Percentiles rank a stretch among this genome's conserved stretches.
These are phyloP conservation scores for Actinostola sp. DNA, from an alignment of 92 coral and sea anemone genomes.

Conservation along the genomic window DNA sequence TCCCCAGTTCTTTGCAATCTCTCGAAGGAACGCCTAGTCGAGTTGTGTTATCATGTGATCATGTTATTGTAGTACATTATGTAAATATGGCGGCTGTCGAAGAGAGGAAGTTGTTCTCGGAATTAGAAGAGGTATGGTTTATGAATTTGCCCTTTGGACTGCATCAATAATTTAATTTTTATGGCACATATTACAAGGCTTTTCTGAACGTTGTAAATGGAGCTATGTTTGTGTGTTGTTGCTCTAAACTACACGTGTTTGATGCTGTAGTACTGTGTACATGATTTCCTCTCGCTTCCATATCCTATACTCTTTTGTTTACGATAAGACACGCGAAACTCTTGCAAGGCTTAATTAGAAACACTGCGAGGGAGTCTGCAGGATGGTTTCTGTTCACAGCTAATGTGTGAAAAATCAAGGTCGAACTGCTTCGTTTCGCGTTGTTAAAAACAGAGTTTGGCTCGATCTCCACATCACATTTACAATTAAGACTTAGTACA, in stretches of 20 bases:
- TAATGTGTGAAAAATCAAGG: background rate
- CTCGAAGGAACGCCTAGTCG: constrained; percentile 21
- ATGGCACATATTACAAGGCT: background rate
- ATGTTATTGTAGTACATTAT: background rate
- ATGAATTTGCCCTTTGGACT: constrained; percentile 10
- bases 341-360: too few species aligned
- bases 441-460: background rate
- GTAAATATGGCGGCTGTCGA: constrained; percentile 49
- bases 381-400: background rate
- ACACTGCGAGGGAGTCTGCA: background rate
- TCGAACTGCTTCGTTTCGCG: background rate
- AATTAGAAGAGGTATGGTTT: constrained; percentile 21
- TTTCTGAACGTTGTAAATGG: background rate
- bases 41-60: constrained; percentile 25
- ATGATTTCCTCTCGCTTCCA: background rate
- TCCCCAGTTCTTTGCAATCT: background rate
- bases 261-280: background rate
- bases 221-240: background rate
- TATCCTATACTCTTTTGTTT: constrained; percentile 17
- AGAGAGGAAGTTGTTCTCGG: constrained; percentile 26
- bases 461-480: background rate
- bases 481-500: background rate
- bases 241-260: background rate
- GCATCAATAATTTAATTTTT: constrained; percentile 8
- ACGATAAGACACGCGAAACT: constrained; percentile 19